Percentiles rank a stretch among this genome's conserved stretches.
phyloP scores from a whole-genome alignment of 2,113 vertebrate species.

The Nothoprocta perdicaria region DNA sequence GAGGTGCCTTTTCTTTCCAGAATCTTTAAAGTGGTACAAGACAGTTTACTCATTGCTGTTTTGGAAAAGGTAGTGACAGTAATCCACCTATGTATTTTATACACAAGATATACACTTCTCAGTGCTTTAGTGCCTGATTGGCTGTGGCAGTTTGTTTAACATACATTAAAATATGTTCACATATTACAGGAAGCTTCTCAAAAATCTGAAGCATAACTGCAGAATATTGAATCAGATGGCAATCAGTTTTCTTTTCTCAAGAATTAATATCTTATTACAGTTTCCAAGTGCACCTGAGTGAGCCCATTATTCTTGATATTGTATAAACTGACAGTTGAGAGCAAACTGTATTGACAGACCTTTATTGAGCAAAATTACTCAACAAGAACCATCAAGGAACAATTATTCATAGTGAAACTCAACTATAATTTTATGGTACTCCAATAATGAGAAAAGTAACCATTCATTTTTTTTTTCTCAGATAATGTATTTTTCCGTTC shows the following conservation, averaged over 20 bases:
- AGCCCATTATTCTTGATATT: constrained; percentile 33
- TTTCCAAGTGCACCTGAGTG: constrained; percentile 35
- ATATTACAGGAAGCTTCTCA: neutral
- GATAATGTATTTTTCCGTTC: neutral
- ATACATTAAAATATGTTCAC: neutral
- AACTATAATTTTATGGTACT: constrained; percentile 18
- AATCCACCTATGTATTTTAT: neutral
- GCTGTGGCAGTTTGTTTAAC: neutral
- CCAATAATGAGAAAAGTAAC: constrained; percentile 27
- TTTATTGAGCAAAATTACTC: constrained; percentile 43
- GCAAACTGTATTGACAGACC: constrained; percentile 51
- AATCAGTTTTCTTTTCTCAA: constrained; percentile 1
- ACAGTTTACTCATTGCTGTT: neutral
- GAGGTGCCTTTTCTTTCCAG: neutral
- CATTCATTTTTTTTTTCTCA: neutral
- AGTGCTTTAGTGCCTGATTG: neutral
- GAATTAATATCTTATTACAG: constrained; percentile 52
- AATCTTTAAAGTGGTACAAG: neutral
- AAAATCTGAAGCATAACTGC: neutral
- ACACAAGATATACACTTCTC: neutral
- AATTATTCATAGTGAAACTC: constrained; percentile 39
- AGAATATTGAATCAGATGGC: constrained; percentile 6
- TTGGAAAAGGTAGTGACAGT: neutral
- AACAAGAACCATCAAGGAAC: constrained; percentile 46
- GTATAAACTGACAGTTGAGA: constrained; percentile 50